Conservation (phyloP, 2,113 vertebrate species). For the Pelusios castaneus region DNA sequence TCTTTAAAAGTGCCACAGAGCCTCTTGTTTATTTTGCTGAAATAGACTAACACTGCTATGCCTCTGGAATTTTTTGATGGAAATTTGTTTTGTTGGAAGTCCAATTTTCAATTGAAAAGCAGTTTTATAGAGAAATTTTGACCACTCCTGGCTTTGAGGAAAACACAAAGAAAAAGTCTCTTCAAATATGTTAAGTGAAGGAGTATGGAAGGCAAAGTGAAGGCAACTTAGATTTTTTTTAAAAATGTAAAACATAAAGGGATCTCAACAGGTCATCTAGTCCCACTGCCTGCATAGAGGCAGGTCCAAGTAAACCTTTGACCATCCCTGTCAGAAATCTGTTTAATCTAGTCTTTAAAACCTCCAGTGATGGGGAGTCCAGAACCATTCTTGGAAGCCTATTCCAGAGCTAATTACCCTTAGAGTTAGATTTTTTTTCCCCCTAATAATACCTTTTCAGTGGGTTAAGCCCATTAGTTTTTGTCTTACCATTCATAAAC, state of each 20-base stretch:
- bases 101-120: neutral
- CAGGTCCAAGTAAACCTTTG: neutral
- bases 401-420: neutral
- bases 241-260: neutral
- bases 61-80: too few species aligned
- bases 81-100: neutral
- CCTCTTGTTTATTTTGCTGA: too few species aligned
- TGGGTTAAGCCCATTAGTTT: neutral
- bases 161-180: accelerated
- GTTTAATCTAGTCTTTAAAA: neutral
- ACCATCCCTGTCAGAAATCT: neutral
- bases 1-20: too few species aligned
- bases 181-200: neutral
- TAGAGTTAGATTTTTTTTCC: neutral
- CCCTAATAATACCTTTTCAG: neutral
- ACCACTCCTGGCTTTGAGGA: neutral
- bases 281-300: neutral
- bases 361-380: neutral
- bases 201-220: neutral
- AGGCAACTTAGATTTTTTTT: neutral
- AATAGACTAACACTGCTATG: too few species aligned
- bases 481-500: neutral
- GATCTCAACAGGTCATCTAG: neutral
- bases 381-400: neutral
- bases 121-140: neutral